Percentiles rank a stretch among this genome's conserved stretches.
Evolutionary conservation across 2,113 vertebrate species (phyloP).

Genomic region (Eclectus roratus): DNA sequence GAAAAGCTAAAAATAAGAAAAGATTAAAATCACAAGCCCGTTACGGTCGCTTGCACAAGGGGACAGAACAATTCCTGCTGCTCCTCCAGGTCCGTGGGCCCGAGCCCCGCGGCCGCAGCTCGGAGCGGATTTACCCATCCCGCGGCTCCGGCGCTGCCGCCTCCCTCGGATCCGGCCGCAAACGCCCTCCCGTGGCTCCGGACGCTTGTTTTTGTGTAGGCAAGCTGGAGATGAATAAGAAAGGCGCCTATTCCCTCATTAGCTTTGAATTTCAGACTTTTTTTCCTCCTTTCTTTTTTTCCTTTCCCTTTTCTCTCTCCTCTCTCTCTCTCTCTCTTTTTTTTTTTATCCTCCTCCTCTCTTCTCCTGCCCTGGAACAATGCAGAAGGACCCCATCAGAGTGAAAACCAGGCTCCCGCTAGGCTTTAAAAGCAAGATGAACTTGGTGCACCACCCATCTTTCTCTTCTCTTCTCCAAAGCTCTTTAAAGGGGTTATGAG

Average conservation of each 20-base stretch:
- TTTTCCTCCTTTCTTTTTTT: neutral
- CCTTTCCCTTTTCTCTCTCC: neutral
- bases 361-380: slow-evolving; percentile 63
- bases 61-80: slow-evolving; percentile 42
- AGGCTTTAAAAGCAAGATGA: slow-evolving; percentile 69
- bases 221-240: slow-evolving; percentile 58
- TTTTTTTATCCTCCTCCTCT: neutral
- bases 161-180: slow-evolving; percentile 77
- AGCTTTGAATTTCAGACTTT: slow-evolving; percentile 61
- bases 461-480: slow-evolving; percentile 71
- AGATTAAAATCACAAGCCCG: slow-evolving; percentile 1
- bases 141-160: slow-evolving; percentile 74
- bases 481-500: slow-evolving; percentile 75
- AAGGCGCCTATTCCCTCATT: slow-evolving; percentile 65
- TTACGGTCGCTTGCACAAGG: slow-evolving; percentile 50
- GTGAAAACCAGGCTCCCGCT: slow-evolving; percentile 60
- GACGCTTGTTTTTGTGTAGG: slow-evolving; percentile 73
- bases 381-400: slow-evolving; percentile 57
- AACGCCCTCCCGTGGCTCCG: slow-evolving; percentile 79
- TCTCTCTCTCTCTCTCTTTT: neutral
- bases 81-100: slow-evolving; percentile 62
- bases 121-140: slow-evolving; percentile 73
- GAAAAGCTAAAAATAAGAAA: accelerated
- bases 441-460: slow-evolving; percentile 68
- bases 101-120: slow-evolving; percentile 44